phyloP scores from a whole-genome alignment of 2,113 vertebrate species.

The Oxygymnocypris stewartii region DNA sequence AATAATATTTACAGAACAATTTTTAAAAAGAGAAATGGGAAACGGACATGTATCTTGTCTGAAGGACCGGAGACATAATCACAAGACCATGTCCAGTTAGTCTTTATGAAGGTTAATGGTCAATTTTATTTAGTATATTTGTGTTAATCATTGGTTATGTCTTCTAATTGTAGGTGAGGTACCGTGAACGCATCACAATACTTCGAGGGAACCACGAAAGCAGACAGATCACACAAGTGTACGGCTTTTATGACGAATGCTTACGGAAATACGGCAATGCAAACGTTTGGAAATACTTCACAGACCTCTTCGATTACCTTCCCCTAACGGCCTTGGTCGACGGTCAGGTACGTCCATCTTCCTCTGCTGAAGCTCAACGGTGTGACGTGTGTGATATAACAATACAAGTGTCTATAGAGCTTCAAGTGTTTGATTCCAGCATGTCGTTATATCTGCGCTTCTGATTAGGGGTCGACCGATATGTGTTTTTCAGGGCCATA shows the following conservation, averaged over 20 bases:
- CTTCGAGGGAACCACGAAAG: slow-evolving; percentile 98
- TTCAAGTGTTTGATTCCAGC: no score
- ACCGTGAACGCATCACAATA: slow-evolving; percentile 96
- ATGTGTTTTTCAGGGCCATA: no score
- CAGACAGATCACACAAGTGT: slow-evolving; percentile 98
- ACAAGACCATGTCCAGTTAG: neutral
- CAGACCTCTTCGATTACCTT: slow-evolving; percentile 98
- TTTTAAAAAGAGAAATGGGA: neutral
- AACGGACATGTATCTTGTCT: no score
- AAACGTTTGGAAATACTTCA: slow-evolving; percentile 99
- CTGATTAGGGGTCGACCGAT: no score
- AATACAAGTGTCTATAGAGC: neutral
- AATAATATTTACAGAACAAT: no score
- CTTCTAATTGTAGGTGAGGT: slow-evolving; percentile 82
- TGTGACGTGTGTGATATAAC: neutral
- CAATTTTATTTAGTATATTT: neutral
- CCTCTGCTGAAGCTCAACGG: no score
- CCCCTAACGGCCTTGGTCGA: slow-evolving; percentile 98
- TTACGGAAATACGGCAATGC: slow-evolving; percentile 97
- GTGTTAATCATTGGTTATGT: neutral
- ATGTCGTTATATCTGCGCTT: no score
- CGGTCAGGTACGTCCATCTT: slow-evolving; percentile 83
- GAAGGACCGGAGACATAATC: neutral
- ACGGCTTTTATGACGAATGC: slow-evolving; percentile 98
- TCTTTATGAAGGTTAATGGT: neutral